Evolutionary conservation across 2,888 invertebrate genomes (phyloP), one percentile per base, ranked within the genome.

Genomic region (Dusona sp.): DNA sequence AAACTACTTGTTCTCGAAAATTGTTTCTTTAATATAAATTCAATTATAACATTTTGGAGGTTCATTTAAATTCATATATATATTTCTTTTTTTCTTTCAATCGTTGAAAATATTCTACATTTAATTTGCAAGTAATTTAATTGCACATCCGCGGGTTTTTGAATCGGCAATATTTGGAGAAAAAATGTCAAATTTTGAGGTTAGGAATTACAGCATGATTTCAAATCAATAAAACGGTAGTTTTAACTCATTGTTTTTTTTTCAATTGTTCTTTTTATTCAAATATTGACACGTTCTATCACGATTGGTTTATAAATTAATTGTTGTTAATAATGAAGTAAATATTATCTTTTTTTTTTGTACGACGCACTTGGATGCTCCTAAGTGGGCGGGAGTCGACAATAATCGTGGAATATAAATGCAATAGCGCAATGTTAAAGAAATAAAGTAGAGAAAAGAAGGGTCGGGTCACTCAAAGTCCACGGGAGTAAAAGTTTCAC

Each of bases 171-270:
- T 54, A 36, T 54, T 73, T 22, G 0, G n/a, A 38, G 3, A n/a
- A 42, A 42, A 1, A 25, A 29, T 7, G 65, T 48, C n/a, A 77
- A 77, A 65, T 29, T 77, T 51, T 0, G 48, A 65, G 77, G 77
- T 77, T 77, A 77, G 65, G 36, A 33, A 48, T 74, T 33, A 22
- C 36, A 13, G 19, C 25, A 8, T 25, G 74, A 25, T n/a, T 22
- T 42, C 13, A 16, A 57, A 11, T 22, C 9, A 13, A 25, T 42
- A 38, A 61, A 16, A 70, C 19, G 4, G 29, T 29, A 29, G 13
- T 16, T 29, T 61, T 13, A 61, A 61, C 6, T 29, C 16, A 38
- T 67, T 67, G 33, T 67, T 67, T 38, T 61, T n/a, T n/a, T n/a
- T 36, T 38, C 61, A 61, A 61, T 25, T 61, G 29, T 48, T 61